Conservation (phyloP, 2,888 invertebrate genomes). For the Chymomyza fuscimana region DNA sequence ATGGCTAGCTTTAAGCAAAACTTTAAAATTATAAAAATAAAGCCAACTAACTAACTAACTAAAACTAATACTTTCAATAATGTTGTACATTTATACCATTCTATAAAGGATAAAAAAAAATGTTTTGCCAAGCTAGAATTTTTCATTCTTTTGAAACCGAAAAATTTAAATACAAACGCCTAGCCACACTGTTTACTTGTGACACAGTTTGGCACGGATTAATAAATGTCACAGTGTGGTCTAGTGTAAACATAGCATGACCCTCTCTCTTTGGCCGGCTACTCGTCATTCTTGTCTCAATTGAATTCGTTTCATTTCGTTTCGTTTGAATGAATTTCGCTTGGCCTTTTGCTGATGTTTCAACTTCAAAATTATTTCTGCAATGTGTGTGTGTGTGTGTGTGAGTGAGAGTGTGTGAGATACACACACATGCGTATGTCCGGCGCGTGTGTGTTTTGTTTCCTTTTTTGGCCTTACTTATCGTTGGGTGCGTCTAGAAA, state of each 20-base stretch:
- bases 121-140: too few species aligned
- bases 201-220: too few species aligned
- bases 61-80: too few species aligned
- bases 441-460: background rate
- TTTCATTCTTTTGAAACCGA: too few species aligned
- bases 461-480: background rate
- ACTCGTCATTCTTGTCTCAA: conserved; percentile 63
- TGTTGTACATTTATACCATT: too few species aligned
- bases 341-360: conserved; percentile 63
- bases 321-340: conserved; percentile 74
- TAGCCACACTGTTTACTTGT: too few species aligned
- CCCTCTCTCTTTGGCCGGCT: conserved; percentile 19
- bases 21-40: too few species aligned
- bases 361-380: conserved; percentile 31
- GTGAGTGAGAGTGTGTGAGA: conserved; percentile 5
- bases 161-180: too few species aligned
- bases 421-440: conserved; percentile 12
- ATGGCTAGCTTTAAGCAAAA: too few species aligned
- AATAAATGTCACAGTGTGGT: too few species aligned
- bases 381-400: conserved; percentile 57
- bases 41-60: too few species aligned
- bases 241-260: background rate
- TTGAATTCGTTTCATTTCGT: conserved; percentile 76
- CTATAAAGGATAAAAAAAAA: too few species aligned
- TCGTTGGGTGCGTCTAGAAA: conserved; percentile 28